Base-by-base conservation (phyloP, 2,888 invertebrate genomes). In the Callyntrura guangdongensis region DNA sequence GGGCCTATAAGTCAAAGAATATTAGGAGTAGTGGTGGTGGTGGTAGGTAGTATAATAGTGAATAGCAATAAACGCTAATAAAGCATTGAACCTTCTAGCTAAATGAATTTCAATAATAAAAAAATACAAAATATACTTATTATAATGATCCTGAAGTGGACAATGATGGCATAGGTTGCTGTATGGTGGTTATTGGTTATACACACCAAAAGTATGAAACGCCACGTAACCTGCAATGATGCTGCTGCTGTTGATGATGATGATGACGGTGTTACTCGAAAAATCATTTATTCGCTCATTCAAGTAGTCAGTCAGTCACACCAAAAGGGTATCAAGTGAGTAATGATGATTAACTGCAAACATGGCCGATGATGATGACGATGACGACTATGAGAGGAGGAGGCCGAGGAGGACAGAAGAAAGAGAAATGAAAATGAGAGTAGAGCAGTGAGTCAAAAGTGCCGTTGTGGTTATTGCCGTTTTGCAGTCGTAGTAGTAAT, bases 321-420 rank as follows among this genome's bases (percentile, higher is more conserved):
- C 72, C 36, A 72, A 72, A 72, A 72, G 67, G 67, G 47, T 72
- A 72, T 72, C 72, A 72, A 45, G 72, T 72, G 72, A 72, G 45
- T 45, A 72, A 72, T 72, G 72, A 72, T 72, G 72, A 72, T 72
- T 72, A 72, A 72, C 72, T 72, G 72, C 72, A 72, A 25, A 25
- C 72, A 72, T 72, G 72, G 53, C 53, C n/a, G 53, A 53, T 53
- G 3, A 53, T 64, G 61, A 17, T 22, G 67, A 14, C 20, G 67
- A 27, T 36, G 67, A 67, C 25, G 25, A 64, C 5, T n/a, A n/a
- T n/a, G n/a, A n/a, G n/a, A n/a, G n/a, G 36, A 36, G 36, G 36
- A 36, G 36, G 36, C 36, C 2, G 67, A 67, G 27, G 36, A 69
- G 69, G 69, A 27, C 69, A 72, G 72, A 61, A 20, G 17, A 67